Evolutionary conservation across 2,797 vertebrate species (phyloP), one percentile per base, ranked within the genome.

Genomic region (Aselliscus stoliczkanus): DNA sequence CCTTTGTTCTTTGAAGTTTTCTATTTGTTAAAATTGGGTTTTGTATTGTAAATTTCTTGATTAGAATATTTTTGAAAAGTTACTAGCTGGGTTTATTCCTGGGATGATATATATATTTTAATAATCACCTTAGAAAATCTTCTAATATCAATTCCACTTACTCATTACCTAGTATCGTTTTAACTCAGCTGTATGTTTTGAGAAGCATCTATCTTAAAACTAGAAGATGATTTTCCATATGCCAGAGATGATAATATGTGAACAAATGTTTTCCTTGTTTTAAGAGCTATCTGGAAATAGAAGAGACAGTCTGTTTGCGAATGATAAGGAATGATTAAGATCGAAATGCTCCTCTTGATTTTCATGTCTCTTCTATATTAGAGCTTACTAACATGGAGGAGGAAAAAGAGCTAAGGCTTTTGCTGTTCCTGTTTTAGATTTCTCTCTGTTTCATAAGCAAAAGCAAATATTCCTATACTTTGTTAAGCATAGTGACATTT

Each of bases 161-260:
- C 72, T 90, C 34, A 79, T 37, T 73, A 84, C 64, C 83, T 88
- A 64, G 37, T 65, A 29, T 70, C 34, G 82, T 67, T 95, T n/a
- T 39, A 79, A 83, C 42, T 39, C 13, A 76, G 12, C 2, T 54
- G 1, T 64, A 44, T 95, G 44, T n/a, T 70, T 97, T 90, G 4
- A 77, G 77, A 93, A 97, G 54, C 34, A 86, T 64, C 39, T 88
- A 5, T 56, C 67, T 69, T 93, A 72, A 95, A 90, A 92, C n/a
- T 65, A 39, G 69, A 77, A 86, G 56, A 42, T 44, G 15, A 69
- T 84, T 47, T 90, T 88, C 62, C 72, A 25, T 58, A 18, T 89
- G 58, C 37, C 64, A 72, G 72, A 88, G 44, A 93, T 84, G 34
- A 95, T 88, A 64, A 65, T 42, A 65, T 20, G 31, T 67, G n/a